A percentile compares a stretch with the other conserved stretches of the same genome.
Evolutionary conservation across 2,888 invertebrate genomes (phyloP).

Genomic region (Myathropa florea): DNA sequence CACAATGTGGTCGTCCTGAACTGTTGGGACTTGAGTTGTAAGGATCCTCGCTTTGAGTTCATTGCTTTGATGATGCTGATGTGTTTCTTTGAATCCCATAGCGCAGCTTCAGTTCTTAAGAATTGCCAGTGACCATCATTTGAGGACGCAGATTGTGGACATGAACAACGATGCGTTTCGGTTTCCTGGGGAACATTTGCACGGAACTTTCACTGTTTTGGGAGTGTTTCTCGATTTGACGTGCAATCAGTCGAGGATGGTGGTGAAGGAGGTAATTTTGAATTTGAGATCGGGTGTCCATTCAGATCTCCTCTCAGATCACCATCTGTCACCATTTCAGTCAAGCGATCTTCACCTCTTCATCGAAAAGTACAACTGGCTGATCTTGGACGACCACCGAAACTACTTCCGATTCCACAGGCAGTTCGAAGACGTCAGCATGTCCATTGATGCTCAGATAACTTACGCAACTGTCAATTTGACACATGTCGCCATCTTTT

Average conservation of each 20-base stretch:
- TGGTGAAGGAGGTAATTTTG: conserved; percentile 74
- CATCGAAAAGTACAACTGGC: conserved; percentile 75
- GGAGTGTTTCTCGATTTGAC: conserved; percentile 76
- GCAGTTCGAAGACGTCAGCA: conserved; percentile 73
- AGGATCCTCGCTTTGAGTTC: background rate
- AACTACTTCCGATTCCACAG: conserved; percentile 69
- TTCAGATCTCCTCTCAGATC: no score
- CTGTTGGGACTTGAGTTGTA: conserved; percentile 76
- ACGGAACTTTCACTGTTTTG: conserved; percentile 71
- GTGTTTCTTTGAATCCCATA: conserved; percentile 23
- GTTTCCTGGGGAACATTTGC: conserved; percentile 72
- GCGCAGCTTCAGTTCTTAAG: conserved; percentile 71
- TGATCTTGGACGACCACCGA: conserved; percentile 73
- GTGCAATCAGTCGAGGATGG: conserved; percentile 72
- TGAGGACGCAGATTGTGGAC: conserved; percentile 58
- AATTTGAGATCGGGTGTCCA: background rate
- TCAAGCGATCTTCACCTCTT: conserved; percentile 74
- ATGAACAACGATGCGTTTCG: conserved; percentile 60
- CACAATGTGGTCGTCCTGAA: conserved; percentile 74
- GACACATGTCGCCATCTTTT: background rate
- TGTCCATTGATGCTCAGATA: conserved; percentile 76
- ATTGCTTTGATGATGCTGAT: background rate
- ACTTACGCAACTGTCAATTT: conserved; percentile 71
- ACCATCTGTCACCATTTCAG: conserved; percentile 64
- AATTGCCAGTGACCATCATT: conserved; percentile 71